Percentiles rank a stretch among this genome's conserved stretches.
Evolutionary conservation across 2,113 vertebrate genomes (phyloP).

Genomic region (Cynoglossus semilaevis): DNA sequence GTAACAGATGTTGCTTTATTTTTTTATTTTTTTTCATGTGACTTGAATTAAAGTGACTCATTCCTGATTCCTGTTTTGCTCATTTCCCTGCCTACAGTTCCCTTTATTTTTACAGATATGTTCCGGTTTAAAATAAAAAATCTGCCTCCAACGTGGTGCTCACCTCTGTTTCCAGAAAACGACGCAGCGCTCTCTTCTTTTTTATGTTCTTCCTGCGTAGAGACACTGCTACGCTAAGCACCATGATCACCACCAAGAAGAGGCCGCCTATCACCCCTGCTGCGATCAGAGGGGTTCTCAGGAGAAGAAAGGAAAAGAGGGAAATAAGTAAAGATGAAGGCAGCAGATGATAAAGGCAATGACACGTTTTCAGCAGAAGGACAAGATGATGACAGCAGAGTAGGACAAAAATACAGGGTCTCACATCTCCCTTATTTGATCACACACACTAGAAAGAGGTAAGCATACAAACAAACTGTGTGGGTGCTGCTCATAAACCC

Average conservation of each 20-base stretch:
- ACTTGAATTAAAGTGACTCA: too few species aligned
- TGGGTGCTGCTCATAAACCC: background rate
- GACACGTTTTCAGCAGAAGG: background rate
- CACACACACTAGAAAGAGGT: background rate
- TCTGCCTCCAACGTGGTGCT: slow-evolving; percentile 18
- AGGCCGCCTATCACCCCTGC: slow-evolving; percentile 93
- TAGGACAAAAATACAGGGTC: background rate
- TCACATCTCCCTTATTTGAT: background rate
- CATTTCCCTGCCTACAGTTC: background rate
- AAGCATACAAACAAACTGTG: background rate
- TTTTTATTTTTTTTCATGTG: too few species aligned
- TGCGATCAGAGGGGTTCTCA: slow-evolving; percentile 93
- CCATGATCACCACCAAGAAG: slow-evolving; percentile 92
- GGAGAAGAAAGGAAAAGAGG: background rate
- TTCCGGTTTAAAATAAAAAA: background rate
- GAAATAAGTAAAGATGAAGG: slow-evolving; percentile 14
- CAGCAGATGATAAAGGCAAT: slow-evolving; percentile 1
- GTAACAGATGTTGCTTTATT: too few species aligned
- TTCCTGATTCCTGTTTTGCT: too few species aligned
- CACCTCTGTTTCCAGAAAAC: slow-evolving; percentile 98
- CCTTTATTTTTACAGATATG: background rate
- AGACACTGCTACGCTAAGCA: slow-evolving; percentile 87
- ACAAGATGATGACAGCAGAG: slow-evolving; percentile 1
- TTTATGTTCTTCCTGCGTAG: slow-evolving; percentile 93
- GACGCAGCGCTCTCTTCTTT: slow-evolving; percentile 92